Evolutionary conservation across 35 echinoderm and acorn worm species (phyloP).

Genomic region (Apostichopus californicus): DNA sequence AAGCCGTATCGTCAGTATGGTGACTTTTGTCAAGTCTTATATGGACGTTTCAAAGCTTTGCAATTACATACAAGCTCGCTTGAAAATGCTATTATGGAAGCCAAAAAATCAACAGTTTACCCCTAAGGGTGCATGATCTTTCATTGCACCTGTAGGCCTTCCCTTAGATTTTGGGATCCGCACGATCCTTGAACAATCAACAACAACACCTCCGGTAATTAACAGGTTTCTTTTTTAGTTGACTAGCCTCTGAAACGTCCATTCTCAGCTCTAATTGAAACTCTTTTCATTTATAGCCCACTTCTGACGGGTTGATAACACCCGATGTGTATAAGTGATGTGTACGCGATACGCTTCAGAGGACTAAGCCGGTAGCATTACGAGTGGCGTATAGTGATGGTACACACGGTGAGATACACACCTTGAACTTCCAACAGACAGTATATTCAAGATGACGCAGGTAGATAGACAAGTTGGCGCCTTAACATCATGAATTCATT

Average conservation of each 20-base stretch:
- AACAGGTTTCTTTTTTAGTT: constrained; percentile 40
- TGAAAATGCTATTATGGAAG: constrained; percentile 35
- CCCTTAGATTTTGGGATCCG: constrained; percentile 4
- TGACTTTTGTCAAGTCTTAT: background rate
- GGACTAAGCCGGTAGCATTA: constrained; percentile 22
- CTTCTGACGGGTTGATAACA: background rate
- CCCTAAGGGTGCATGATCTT: constrained; percentile 27
- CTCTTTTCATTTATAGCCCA: constrained; percentile 31
- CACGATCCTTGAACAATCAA: constrained; percentile 30
- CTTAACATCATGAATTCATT: constrained; percentile 46
- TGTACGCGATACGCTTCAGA: constrained; percentile 20
- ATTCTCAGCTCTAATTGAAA: constrained; percentile 40
- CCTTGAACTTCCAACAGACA: constrained; percentile 36
- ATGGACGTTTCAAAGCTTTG: background rate
- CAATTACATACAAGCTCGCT: constrained; percentile 36
- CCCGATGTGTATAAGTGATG: background rate
- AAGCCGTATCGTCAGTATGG: background rate
- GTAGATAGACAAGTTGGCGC: constrained; percentile 49
- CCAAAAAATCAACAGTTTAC: constrained; percentile 16
- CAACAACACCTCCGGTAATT: constrained; percentile 50
- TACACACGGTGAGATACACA: constrained; percentile 10
- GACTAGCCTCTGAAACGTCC: constrained; percentile 16
- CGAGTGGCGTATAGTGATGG: background rate
- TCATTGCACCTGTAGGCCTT: constrained; percentile 30
- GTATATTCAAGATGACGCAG: constrained; percentile 29